Evolutionary conservation across 2,888 invertebrate species (phyloP), one percentile per base, ranked within the genome.

Genomic region (Melinaea menophilus): DNA sequence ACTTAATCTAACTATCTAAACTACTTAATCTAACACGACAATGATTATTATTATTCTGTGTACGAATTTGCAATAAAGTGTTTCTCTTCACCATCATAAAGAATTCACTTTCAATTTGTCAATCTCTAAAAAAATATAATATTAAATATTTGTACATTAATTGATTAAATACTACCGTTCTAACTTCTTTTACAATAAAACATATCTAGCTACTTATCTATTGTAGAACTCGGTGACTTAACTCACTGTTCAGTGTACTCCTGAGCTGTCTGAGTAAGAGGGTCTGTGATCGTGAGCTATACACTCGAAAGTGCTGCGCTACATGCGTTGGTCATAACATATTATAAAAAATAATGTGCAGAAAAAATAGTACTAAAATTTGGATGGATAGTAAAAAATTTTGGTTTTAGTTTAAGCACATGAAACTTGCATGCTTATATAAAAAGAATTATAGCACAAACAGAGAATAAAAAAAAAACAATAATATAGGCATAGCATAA

Each of bases 231-330:
- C 41, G 11, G 11, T 41, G 41, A 41, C 41, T 41, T 33, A 55
- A 71, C 71, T 71, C 70, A 71, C 69, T 51, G 61, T 51, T 13
- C 9, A 41, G 45, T 55, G 56, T 66, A 66, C 57, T 51, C 56
- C 56, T 55, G 7, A 13, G 34, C 54, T 41, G 60, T 54, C 55
- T 62, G 56, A 55, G 22, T 11, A 48, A n/a, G 22, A 37, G 5
- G 35, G 48, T 41, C 55, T 31, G 45, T 51, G 57, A n/a, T 46
- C 11, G 61, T 46, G 54, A 56, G 47, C 55, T 68, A 67, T 65
- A 69, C 34, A 74, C 68, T 62, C 72, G 73, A 62, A 75, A 73
- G 37, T 70, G 66, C 62, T 72, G 66, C 55, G 71, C 79, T 79
- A 74, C 62, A 67, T 68, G 72, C 69, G 69, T 65, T 67, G 12